A percentile compares a stretch with the other conserved stretches of the same genome.
These are phyloP conservation scores for Muscicapa adusta DNA, from an alignment of 2,113 vertebrate species.

Conservation along the genomic window DNA sequence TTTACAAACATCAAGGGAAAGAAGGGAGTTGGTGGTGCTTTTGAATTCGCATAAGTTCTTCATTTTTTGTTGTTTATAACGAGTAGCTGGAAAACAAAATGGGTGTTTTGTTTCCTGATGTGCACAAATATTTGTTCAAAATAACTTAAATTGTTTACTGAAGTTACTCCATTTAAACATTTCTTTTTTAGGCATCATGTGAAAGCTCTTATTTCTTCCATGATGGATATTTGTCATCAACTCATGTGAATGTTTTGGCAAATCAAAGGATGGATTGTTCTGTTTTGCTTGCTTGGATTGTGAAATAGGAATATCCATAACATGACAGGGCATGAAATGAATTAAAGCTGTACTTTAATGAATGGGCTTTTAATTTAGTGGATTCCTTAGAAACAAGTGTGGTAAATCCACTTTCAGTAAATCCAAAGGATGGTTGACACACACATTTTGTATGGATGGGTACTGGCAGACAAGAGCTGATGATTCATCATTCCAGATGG, in stretches of 20 bases:
- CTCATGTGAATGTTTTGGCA: slow-evolving; percentile 51
- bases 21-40: neutral
- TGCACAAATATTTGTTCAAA: slow-evolving; percentile 28
- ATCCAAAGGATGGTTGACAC: neutral
- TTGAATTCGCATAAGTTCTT: neutral
- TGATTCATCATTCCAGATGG: neutral
- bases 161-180: slow-evolving; percentile 9
- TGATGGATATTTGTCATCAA: slow-evolving; percentile 47
- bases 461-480: neutral
- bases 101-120: neutral
- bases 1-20: neutral
- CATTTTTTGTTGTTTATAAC: neutral
- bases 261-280: slow-evolving; percentile 49
- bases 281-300: slow-evolving; percentile 52
- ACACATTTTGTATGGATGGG: neutral
- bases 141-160: slow-evolving; percentile 44
- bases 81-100: neutral
- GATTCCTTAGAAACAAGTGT: neutral
- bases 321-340: slow-evolving; percentile 30
- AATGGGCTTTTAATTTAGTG: neutral
- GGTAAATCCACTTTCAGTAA: slow-evolving; percentile 17
- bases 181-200: slow-evolving; percentile 43
- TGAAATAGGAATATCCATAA: slow-evolving; percentile 51
- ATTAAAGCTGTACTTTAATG: slow-evolving; percentile 43
- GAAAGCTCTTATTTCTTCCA: slow-evolving; percentile 48